A percentile compares a stretch with the other conserved stretches of the same genome.
Evolutionary conservation across 2,797 vertebrate species (phyloP).

Genomic region (Pipistrellus pipistrellus): DNA sequence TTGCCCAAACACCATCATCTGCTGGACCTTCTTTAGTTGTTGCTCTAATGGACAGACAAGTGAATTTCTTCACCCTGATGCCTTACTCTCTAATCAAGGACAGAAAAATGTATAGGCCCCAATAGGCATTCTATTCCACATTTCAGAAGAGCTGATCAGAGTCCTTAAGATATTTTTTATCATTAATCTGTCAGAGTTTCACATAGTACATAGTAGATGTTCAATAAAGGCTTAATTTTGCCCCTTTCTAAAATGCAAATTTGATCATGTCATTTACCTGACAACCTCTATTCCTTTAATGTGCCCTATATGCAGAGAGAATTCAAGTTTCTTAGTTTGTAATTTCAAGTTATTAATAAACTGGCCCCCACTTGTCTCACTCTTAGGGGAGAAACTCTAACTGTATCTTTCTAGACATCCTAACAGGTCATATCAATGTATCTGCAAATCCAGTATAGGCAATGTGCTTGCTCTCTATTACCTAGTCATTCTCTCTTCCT

Average conservation of each 20-base stretch:
- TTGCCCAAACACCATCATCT: neutral
- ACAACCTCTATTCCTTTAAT: neutral
- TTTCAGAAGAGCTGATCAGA: neutral
- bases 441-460: neutral
- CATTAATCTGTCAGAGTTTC: conserved; percentile 7
- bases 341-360: conserved; percentile 35
- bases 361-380: neutral
- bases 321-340: neutral
- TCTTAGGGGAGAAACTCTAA: neutral
- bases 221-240: neutral
- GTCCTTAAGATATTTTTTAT: conserved; percentile 38
- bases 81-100: conserved; percentile 4
- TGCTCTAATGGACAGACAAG: neutral
- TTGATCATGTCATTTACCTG: neutral
- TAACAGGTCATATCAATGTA: neutral
- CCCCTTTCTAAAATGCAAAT: neutral
- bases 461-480: neutral
- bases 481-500: neutral
- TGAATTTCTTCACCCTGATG: neutral
- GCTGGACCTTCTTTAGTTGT: neutral
- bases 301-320: neutral
- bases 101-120: neutral
- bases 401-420: neutral
- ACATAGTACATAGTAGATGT: neutral
- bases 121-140: neutral